Base-by-base conservation (phyloP, 2,113 vertebrate genomes). In the Nothobranchius kuhntae region DNA sequence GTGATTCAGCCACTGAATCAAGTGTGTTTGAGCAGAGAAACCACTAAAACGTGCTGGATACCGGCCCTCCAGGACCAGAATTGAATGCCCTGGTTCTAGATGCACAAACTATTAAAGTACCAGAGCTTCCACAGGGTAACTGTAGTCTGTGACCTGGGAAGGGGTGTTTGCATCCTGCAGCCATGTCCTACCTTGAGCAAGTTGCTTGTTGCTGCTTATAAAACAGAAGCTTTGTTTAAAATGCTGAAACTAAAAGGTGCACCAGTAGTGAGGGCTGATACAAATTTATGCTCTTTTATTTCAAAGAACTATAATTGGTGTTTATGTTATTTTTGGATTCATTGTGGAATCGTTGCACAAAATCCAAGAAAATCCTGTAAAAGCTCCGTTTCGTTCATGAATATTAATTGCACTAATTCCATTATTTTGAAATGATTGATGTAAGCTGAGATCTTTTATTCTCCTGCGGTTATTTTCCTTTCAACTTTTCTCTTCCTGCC, bases 401-500 rank as follows among this genome's bases (percentile, higher is more conserved):
- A 40, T 40, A 40, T 40, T 3, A 3, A 3, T 8, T 40, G 38
- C 30, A 30, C 30, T 40, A 7, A 40, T 7, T 40, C 38, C 38
- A 1, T 40, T 40, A 40, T 40, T 40, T 40, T 40, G 38, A 45
- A 77, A 71, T 60, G 59, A 47, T 48, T 7, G 11, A 45, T 54
- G 77, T 65, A 77, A 87, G 56, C 17, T 40, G 71, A 91, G 84
- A 72, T 47, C 62, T 24, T 77, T 80, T 66, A 65, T 70, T 61
- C 54, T 65, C 55, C 52, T 66, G 67, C 15, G 55, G 12, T 65
- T 56, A 59, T 61, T 75, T 72, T 42, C 36, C 38, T 56, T 55
- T 53, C 67, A 26, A 68, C 57, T 57, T 75, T 73, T 60, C 47
- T 65, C 73, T 75, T 66, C 55, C 71, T 83, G 89, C 88, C 89